Base-by-base conservation (phyloP, 1,140 invertebrate genomes). In the Drosophila athabasca region DNA sequence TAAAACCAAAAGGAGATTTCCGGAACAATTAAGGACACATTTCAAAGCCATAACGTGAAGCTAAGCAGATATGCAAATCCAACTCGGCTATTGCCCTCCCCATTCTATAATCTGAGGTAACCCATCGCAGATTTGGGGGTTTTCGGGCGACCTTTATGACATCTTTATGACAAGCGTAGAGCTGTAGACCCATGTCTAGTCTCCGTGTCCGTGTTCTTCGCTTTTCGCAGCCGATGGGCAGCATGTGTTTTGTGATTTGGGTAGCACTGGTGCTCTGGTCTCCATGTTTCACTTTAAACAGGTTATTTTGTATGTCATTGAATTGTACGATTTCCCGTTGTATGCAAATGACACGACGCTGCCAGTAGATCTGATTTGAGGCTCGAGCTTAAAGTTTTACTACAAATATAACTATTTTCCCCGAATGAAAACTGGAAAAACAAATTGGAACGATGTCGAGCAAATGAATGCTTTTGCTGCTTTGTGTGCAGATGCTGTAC, bases 221-320 rank as follows among this genome's bases (percentile, higher is more conserved):
- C 49, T 39, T 52, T 62, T 17, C 54, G 31, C 35, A 58, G 62
- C 69, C 74, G 62, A 75, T 48, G 82, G 72, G 70, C 83, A 67
- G 79, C 83, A 82, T 88, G 75, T 88, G 83, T 72, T 76, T 64
- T 72, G 52, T 82, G 82, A 88, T 79, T 88, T 88, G 62, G 82
- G 83, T 78, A 41, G 19, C 58, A 57, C 24, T 29, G 62, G 68
- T 49, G 62, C 35, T 62, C 46, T 49, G 41, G 19, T 60, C 64
- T 62, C 64, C 59, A 51, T 26, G 13, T 19, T 39, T 19, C 15
- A 6, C 5, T 26, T 51, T 50, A 57, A 57, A 9, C 7, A 22
- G 45, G 6, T 62, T 29, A 46, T 50, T 50, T 29, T 43, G 19
- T 35, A 53, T 50, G 45, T 24, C 39, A 62, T 49, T 49, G 43